Evolutionary conservation across 2,797 vertebrate species (phyloP).

Genomic region (Esox lucius): DNA sequence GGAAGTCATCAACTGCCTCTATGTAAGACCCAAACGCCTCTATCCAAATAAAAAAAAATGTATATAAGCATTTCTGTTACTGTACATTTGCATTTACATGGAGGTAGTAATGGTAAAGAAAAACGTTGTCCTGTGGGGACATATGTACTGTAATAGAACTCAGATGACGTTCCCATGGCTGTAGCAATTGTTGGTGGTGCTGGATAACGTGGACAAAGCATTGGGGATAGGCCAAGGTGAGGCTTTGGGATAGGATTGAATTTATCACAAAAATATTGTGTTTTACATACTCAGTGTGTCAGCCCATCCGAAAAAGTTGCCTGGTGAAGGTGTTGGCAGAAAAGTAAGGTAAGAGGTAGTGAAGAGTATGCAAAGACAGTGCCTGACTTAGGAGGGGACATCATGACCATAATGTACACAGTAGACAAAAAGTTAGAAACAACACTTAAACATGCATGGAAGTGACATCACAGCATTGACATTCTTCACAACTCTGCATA

Average conservation of each 20-base stretch:
- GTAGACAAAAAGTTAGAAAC: slow-evolving; percentile 17
- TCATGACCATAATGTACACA: slow-evolving; percentile 16
- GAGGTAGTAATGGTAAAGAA: background rate
- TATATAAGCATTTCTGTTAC: background rate
- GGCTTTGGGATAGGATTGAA: slow-evolving; percentile 49
- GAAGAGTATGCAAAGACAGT: slow-evolving; percentile 22
- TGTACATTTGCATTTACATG: background rate
- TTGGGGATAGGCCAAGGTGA: slow-evolving; percentile 64
- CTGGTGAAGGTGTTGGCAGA: slow-evolving; percentile 85
- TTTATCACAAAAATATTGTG: slow-evolving; percentile 40
- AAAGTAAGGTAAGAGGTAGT: slow-evolving; percentile 49
- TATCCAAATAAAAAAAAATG: background rate
- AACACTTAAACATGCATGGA: slow-evolving; percentile 17
- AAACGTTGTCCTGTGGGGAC: background rate
- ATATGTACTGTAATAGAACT: background rate
- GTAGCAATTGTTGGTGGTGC: slow-evolving; percentile 17
- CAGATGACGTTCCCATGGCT: background rate
- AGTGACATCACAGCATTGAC: background rate
- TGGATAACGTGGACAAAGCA: slow-evolving; percentile 69
- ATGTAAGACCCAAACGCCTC: background rate
- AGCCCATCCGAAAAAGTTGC: slow-evolving; percentile 99
- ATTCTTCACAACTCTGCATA: background rate
- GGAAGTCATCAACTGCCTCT: background rate
- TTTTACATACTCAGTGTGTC: slow-evolving; percentile 93
- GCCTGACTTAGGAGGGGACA: slow-evolving; percentile 2